A percentile compares a stretch with the other conserved stretches of the same genome.
Evolutionary conservation across 1,140 invertebrate genomes (phyloP).

Genomic region (Aplysia californica): DNA sequence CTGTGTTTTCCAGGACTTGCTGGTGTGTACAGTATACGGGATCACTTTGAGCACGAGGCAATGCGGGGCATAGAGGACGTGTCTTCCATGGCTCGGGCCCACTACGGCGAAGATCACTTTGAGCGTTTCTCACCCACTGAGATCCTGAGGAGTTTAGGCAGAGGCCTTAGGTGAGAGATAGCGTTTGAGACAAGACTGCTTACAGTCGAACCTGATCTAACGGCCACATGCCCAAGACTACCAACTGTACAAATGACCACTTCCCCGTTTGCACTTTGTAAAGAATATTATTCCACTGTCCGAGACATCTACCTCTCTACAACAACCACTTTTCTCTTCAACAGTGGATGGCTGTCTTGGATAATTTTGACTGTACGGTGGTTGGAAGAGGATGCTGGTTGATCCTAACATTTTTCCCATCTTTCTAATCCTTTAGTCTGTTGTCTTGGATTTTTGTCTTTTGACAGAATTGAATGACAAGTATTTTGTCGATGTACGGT

Average conservation of each 20-base stretch:
- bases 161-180: constrained; percentile 39
- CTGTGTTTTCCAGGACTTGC: constrained; percentile 59
- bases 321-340: too few relatives aligned
- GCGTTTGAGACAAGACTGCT: too few relatives aligned
- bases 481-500: too few relatives aligned
- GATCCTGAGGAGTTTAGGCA: constrained; percentile 42
- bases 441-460: too few relatives aligned
- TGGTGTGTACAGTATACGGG: constrained; percentile 64
- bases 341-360: too few relatives aligned
- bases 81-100: constrained; percentile 59
- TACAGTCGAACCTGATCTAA: background rate
- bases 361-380: too few relatives aligned
- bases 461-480: too few relatives aligned
- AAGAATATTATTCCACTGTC: background rate
- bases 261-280: background rate
- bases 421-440: constrained; percentile 17
- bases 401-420: background rate
- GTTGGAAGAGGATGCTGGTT: background rate
- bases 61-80: constrained; percentile 62
- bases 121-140: constrained; percentile 60
- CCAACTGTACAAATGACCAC: too few relatives aligned
- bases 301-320: background rate
- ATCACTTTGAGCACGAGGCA: constrained; percentile 61
- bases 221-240: too few relatives aligned
- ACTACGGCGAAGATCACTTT: constrained; percentile 64